Percentiles rank a stretch among this genome's conserved stretches.
These are phyloP conservation scores for Orius laevigatus DNA, from an alignment of 1,140 invertebrate species.

Conservation along the genomic window DNA sequence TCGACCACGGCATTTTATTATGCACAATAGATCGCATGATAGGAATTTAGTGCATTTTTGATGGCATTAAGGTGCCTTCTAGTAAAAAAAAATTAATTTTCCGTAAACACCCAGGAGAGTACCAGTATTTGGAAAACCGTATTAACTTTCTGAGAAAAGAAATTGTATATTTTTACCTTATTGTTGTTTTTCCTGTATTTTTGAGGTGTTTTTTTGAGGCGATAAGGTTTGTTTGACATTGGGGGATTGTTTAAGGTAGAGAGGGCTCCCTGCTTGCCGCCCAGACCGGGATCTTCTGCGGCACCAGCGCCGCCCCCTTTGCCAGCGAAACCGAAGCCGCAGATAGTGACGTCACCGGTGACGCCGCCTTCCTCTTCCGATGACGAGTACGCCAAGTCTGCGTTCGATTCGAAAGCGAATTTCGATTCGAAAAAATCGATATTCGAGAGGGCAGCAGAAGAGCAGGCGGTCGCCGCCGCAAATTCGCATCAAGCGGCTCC, in stretches of 20 bases:
- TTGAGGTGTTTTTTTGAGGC: too few species aligned
- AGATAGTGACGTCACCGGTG: conserved; percentile 14
- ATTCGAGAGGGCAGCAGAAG: conserved; percentile 9
- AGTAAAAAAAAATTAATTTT: too few species aligned
- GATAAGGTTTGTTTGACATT: background rate
- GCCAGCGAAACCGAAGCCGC: conserved; percentile 12
- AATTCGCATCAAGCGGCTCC: background rate
- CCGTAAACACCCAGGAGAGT: too few species aligned
- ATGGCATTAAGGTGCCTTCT: too few species aligned
- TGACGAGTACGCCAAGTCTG: conserved; percentile 10
- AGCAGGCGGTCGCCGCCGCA: background rate
- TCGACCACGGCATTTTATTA: too few species aligned
- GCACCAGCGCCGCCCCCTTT: conserved; percentile 6
- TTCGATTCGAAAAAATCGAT: conserved; percentile 16
- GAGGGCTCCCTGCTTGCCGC: conserved; percentile 5
- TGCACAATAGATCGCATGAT: too few species aligned
- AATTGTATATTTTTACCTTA: too few species aligned
- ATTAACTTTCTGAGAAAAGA: too few species aligned
- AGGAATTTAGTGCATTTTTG: too few species aligned
- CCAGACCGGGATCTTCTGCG: conserved; percentile 1
- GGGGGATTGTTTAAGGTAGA: conserved; percentile 1
- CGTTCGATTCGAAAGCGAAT: conserved; percentile 16
- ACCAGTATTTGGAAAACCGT: too few species aligned
- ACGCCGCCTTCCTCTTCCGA: conserved; percentile 15
- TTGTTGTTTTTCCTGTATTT: too few species aligned